These are phyloP conservation scores for Choristoneura fumiferana DNA, from an alignment of 1,140 invertebrate genomes.

Conservation along the genomic window DNA sequence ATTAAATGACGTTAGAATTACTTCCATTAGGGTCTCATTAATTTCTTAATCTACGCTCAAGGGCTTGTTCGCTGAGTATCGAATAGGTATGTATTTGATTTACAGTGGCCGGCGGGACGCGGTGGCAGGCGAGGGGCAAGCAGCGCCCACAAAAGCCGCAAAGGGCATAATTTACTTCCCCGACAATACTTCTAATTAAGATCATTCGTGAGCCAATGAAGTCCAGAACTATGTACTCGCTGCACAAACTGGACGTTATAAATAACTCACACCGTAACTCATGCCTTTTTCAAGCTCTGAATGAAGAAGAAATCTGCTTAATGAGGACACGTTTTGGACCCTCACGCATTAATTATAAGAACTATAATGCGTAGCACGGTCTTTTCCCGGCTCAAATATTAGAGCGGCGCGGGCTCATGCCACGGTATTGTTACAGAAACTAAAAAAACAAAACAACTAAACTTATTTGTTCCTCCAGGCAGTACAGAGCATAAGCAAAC, in stretches of 20 bases:
- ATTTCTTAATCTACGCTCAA: constrained; percentile 66
- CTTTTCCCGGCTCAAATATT: constrained; percentile 33
- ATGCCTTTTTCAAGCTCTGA: constrained; percentile 57
- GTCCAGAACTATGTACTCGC: constrained; percentile 59
- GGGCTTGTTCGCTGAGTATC: constrained; percentile 39
- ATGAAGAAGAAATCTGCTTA: constrained; percentile 36
- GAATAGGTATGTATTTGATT: constrained; percentile 64
- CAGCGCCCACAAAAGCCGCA: constrained; percentile 42
- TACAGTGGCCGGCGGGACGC: constrained; percentile 36
- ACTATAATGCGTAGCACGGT: constrained; percentile 32
- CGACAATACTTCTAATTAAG: constrained; percentile 77
- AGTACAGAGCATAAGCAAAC: constrained; percentile 39
- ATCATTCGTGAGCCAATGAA: constrained; percentile 71
- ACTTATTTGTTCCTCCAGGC: constrained; percentile 47
- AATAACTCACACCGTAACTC: constrained; percentile 72
- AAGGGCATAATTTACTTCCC: constrained; percentile 64
- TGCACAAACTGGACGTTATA: constrained; percentile 69
- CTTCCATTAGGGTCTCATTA: constrained; percentile 67
- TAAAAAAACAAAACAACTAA: constrained; percentile 50
- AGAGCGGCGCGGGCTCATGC: constrained; percentile 47
- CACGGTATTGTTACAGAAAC: constrained; percentile 52
- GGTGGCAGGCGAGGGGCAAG: constrained; percentile 25
- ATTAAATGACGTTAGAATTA: constrained; percentile 64
- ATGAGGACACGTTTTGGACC: constrained; percentile 34
- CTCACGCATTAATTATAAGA: constrained; percentile 36